Evolutionary conservation across 2,888 invertebrate species (phyloP).

Genomic region (Volucella inanis): DNA sequence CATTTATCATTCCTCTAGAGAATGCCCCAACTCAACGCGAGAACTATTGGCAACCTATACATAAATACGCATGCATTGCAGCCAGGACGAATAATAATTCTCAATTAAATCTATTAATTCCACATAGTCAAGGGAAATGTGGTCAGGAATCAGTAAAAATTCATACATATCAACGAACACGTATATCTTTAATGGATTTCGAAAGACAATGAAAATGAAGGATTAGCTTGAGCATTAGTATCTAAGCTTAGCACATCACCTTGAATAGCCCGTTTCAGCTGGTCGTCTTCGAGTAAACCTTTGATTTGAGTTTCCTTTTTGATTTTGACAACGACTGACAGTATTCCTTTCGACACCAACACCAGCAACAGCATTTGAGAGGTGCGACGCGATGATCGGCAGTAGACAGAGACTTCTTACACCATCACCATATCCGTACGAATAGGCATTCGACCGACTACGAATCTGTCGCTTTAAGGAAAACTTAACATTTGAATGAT

Average conservation of each 20-base stretch:
- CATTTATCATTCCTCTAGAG: slow-evolving; percentile 67
- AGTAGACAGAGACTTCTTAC: slow-evolving; percentile 40
- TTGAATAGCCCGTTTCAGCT: slow-evolving; percentile 5
- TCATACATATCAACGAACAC: slow-evolving; percentile 5
- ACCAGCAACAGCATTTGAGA: slow-evolving; percentile 36
- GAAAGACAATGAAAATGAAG: slow-evolving; percentile 28
- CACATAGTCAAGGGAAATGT: slow-evolving; percentile 21
- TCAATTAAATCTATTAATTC: slow-evolving; percentile 66
- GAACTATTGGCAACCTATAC: slow-evolving; percentile 41
- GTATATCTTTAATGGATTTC: slow-evolving; percentile 55
- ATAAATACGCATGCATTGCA: slow-evolving; percentile 1
- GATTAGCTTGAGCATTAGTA: slow-evolving; percentile 49
- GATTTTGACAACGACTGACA: slow-evolving; percentile 70
- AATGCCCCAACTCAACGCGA: slow-evolving; percentile 34
- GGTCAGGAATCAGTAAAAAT: not conserved
- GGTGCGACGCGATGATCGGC: slow-evolving; percentile 67
- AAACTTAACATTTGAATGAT: slow-evolving; percentile 78
- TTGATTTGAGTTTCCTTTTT: slow-evolving; percentile 60
- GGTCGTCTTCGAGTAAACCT: slow-evolving; percentile 33
- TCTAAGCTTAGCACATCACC: slow-evolving; percentile 38
- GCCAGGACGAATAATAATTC: slow-evolving; percentile 66
- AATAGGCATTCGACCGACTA: slow-evolving; percentile 40
- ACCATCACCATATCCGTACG: slow-evolving; percentile 47
- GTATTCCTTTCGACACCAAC: slow-evolving; percentile 63
- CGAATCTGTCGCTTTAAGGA: slow-evolving; percentile 65